Evolutionary conservation across 2,797 vertebrate species (phyloP), one percentile per base, ranked within the genome.

Genomic region (Jordanella pulchra): DNA sequence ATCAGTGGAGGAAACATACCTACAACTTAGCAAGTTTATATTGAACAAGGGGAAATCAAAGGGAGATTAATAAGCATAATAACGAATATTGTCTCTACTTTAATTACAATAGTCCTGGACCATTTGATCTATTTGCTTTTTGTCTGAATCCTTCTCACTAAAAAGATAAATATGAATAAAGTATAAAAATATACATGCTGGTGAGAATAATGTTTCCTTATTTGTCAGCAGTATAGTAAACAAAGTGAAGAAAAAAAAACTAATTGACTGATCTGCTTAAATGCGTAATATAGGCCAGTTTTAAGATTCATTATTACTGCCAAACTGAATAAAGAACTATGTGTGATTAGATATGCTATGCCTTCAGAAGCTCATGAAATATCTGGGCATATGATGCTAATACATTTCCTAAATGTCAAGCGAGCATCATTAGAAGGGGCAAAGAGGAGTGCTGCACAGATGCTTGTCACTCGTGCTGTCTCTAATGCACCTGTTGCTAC

Each of bases 61-160:
- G 73, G 69, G 72, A 91, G 85, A 91, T 91, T 92, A 89, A 89
- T 90, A 89, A 86, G 87, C 89, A 93, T 91, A 89, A 89, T 92
- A 93, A 93, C 91, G 81, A 91, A 83, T 90, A 79, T 64, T 85
- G 84, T 89, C 89, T 79, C 87, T 80, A 82, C 87, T 91, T 91
- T 92, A 90, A 93, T 94, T 91, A 90, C 85, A 89, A 77, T 84
- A 78, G 83, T 87, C 80, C 89, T 91, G 78, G 76, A 79, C 80
- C 78, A 88, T 91, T 91, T 91, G 89, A 92, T 91, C 88, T 91
- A 75, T 89, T 91, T 85, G 85, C 83, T 85, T 86, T 66, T 75
- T 86, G 86, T 90, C 86, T 88, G 72, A 81, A 72, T 84, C 77
- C 75, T 91, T 91, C 86, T 83, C 73, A 61, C 67, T 27, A 56